Percentiles rank a stretch among this genome's conserved stretches.
Conservation (phyloP, 2,113 vertebrate species). For the zebrafish (Danio rerio) region DNA sequence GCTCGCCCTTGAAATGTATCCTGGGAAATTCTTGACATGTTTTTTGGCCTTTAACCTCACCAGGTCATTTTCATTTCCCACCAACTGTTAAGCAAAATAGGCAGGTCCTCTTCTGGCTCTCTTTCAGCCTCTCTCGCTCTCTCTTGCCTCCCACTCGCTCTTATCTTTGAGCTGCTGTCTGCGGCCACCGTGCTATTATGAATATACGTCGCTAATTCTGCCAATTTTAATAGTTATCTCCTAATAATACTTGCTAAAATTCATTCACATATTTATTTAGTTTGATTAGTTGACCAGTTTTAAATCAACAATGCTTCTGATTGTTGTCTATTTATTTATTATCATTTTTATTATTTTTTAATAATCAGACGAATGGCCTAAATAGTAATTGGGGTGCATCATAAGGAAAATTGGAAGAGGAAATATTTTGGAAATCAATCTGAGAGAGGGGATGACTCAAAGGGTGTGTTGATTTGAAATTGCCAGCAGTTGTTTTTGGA, state of each 20-base stretch:
- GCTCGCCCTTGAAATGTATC: constrained; percentile 76
- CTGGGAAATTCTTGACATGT: constrained; percentile 78
- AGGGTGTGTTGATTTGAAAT: constrained; percentile 77
- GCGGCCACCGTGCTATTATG: constrained; percentile 21
- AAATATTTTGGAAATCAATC: constrained; percentile 56
- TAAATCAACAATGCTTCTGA: background rate
- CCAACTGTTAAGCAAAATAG: constrained; percentile 87
- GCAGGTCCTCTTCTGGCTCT: constrained; percentile 79
- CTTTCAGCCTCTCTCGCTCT: constrained; percentile 71
- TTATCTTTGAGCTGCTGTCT: constrained; percentile 3
- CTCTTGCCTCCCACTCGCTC: constrained; percentile 68
- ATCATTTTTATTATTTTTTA: background rate
- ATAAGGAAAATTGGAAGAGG: constrained; percentile 2
- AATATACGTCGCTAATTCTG: constrained; percentile 13
- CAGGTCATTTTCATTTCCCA: constrained; percentile 91
- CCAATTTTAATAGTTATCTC: background rate
- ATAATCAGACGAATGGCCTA: background rate
- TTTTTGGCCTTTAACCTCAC: constrained; percentile 79
- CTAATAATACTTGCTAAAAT: background rate
- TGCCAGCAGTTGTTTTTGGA: constrained; percentile 80
- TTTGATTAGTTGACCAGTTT: background rate
- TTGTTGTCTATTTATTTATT: background rate
- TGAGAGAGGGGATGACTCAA: constrained; percentile 70
- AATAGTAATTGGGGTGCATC: background rate
- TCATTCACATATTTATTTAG: background rate